Conservation (phyloP, 2,113 vertebrate species). For the Mesocricetus auratus region DNA sequence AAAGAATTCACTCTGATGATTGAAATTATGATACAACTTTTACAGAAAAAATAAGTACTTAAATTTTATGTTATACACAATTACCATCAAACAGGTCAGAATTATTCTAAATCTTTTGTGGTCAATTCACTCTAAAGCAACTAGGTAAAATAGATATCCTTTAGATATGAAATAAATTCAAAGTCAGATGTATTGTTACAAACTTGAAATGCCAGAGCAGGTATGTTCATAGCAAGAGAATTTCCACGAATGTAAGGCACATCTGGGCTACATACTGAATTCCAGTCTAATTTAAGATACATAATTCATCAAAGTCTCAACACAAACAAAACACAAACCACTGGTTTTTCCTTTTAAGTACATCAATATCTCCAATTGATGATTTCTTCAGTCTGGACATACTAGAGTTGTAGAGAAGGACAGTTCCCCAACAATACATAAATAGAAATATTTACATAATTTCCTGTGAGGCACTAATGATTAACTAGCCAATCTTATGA, state of each 20-base stretch:
- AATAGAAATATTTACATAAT: neutral
- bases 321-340: neutral
- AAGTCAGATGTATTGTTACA: neutral
- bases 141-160: neutral
- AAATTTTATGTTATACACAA: neutral
- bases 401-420: neutral
- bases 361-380: neutral
- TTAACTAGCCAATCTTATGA: constrained; percentile 23
- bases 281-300: neutral
- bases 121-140: neutral
- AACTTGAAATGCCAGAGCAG: neutral
- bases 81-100: neutral
- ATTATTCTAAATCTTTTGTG: neutral
- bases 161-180: constrained; percentile 24
- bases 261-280: neutral
- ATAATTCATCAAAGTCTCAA: neutral
- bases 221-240: neutral
- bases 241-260: neutral
- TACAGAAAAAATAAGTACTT: constrained; percentile 18
- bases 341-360: neutral
- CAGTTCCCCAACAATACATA: neutral
- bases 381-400: neutral
- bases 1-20: no score
- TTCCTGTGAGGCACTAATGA: constrained; percentile 20
- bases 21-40: constrained; percentile 28